A percentile compares a stretch with the other conserved stretches of the same genome.
Evolutionary conservation across 1,140 invertebrate species (phyloP).

Genomic region (Orussus abietinus): DNA sequence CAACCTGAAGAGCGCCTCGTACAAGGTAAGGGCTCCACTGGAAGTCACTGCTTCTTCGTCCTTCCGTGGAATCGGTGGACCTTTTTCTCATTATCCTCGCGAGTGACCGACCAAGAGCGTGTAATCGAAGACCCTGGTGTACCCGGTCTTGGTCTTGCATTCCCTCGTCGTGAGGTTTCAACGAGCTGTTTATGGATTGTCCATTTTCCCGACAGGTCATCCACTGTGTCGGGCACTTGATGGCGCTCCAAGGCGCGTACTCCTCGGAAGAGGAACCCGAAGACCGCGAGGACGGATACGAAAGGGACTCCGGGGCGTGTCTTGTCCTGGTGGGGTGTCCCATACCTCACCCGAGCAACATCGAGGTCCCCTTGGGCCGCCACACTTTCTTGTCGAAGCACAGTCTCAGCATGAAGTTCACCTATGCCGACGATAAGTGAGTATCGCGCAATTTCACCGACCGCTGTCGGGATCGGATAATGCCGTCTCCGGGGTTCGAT

Average conservation of each 20-base stretch:
- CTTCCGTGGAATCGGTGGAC: no score
- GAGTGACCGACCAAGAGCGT: no score
- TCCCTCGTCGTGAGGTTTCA: background rate
- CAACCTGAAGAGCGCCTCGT: constrained; percentile 87
- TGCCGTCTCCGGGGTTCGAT: no score
- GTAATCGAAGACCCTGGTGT: no score
- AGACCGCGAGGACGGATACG: constrained; percentile 26
- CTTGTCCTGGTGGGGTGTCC: constrained; percentile 80
- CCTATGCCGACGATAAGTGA: constrained; percentile 90
- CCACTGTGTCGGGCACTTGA: constrained; percentile 77
- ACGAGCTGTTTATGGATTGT: constrained; percentile 9
- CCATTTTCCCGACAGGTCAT: constrained; percentile 80
- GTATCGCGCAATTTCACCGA: no score
- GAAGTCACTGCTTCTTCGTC: no score
- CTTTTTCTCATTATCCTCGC: no score
- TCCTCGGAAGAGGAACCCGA: constrained; percentile 33
- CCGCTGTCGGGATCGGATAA: no score
- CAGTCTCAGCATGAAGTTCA: constrained; percentile 90
- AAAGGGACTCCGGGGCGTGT: constrained; percentile 48
- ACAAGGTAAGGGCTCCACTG: constrained; percentile 90
- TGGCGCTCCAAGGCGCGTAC: constrained; percentile 48
- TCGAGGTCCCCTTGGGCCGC: constrained; percentile 81
- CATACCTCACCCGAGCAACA: constrained; percentile 89
- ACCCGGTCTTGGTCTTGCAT: no score
- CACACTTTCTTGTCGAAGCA: constrained; percentile 90